phyloP scores from a whole-genome alignment of 2,113 vertebrate species.

The Blennius ocellaris region DNA sequence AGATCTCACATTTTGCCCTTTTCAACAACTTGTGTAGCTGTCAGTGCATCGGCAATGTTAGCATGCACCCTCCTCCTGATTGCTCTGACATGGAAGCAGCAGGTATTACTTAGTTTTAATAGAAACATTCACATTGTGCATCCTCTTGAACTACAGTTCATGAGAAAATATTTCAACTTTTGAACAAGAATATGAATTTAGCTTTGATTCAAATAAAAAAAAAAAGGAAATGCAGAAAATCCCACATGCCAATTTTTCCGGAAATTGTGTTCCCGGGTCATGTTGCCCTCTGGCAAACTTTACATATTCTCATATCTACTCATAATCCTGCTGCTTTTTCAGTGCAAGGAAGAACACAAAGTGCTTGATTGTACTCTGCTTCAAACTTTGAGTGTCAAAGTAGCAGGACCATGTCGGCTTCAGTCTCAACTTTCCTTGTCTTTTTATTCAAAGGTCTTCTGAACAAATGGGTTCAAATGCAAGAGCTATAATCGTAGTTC shows the following conservation, averaged over 20 bases:
- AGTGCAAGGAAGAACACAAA: slow-evolving; percentile 4
- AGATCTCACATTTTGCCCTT: not conserved
- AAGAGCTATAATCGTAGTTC: too few species aligned
- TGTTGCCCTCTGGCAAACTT: slow-evolving; percentile 28
- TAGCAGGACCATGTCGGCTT: too few species aligned
- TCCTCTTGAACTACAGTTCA: too few species aligned
- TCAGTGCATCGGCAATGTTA: not conserved
- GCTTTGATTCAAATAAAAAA: slow-evolving; percentile 1
- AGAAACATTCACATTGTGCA: too few species aligned
- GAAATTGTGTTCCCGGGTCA: slow-evolving; percentile 19
- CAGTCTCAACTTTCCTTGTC: not conserved
- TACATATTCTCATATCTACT: slow-evolving; percentile 35
- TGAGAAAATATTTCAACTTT: not conserved
- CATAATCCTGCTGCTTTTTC: slow-evolving; percentile 7
- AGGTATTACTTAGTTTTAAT: too few species aligned
- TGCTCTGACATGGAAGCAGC: too few species aligned
- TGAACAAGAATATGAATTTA: not conserved
- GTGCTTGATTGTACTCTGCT: not conserved
- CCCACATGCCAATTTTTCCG: slow-evolving; percentile 34
- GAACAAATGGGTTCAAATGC: not conserved
- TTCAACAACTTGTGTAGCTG: not conserved
- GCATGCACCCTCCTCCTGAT: too few species aligned
- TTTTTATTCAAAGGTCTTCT: slow-evolving; percentile 2
- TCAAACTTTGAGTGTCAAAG: slow-evolving; percentile 1
- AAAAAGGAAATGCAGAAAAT: slow-evolving; percentile 21